Conservation (phyloP, 2,113 vertebrate genomes). For the Cynocephalus volans region DNA sequence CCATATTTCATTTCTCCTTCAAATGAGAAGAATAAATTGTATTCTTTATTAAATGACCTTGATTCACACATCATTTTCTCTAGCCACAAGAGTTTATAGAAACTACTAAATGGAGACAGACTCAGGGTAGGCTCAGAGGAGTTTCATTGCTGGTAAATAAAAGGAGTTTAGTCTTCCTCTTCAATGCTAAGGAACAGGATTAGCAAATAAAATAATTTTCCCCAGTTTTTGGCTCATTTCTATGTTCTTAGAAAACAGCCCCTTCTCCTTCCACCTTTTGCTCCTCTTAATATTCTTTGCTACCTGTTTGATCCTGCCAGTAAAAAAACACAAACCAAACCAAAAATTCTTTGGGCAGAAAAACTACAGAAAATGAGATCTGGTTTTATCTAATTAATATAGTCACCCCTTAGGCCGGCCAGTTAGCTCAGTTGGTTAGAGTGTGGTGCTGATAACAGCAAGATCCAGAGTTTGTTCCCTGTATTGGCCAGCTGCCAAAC, state of each 20-base stretch:
- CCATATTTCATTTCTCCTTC: neutral
- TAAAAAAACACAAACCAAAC: no score
- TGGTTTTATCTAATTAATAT: neutral
- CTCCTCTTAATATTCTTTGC: neutral
- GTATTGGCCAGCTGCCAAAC: no score
- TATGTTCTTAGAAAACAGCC: neutral
- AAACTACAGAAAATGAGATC: neutral
- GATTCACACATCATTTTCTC: neutral
- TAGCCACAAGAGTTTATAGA: neutral
- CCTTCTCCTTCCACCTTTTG: neutral
- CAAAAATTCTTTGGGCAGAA: neutral
- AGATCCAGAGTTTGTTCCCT: no score
- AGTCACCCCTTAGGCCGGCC: no score
- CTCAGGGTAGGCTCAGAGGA: neutral
- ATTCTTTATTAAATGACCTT: neutral
- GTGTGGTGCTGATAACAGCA: no score
- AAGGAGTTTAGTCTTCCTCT: neutral
- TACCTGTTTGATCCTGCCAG: no score
- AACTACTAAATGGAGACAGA: neutral
- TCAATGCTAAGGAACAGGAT: neutral
- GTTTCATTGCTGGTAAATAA: neutral
- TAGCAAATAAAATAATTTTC: neutral
- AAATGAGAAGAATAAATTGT: neutral
- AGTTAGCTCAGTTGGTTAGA: no score
- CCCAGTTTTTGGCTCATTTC: neutral